Conservation (phyloP, 2,888 invertebrate species). For the Unio pictorum region DNA sequence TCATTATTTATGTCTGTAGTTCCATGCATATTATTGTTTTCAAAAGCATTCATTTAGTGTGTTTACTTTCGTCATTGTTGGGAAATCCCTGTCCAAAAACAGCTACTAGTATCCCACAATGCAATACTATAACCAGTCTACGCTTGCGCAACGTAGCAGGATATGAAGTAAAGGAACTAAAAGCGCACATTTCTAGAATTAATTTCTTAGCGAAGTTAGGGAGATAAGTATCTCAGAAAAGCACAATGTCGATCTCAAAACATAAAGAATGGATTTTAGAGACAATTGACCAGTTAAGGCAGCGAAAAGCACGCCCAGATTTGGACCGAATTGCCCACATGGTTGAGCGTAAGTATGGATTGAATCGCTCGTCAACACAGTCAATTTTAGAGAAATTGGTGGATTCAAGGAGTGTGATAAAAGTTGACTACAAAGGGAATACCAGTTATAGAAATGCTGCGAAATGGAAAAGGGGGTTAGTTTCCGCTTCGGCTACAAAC, state of each 20-base stretch:
- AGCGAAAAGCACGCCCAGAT: conserved; percentile 88
- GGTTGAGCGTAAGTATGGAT: conserved; percentile 82
- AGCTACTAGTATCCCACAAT: no score
- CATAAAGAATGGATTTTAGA: conserved; percentile 83
- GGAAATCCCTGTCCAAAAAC: no score
- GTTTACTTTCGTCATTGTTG: no score
- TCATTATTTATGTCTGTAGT: no score
- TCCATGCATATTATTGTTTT: neutral
- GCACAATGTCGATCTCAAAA: conserved; percentile 46
- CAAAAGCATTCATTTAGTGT: neutral
- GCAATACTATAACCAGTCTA: no score
- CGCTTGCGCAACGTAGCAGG: no score
- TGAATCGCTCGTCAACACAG: conserved; percentile 76
- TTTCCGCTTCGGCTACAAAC: conserved; percentile 3
- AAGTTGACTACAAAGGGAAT: conserved; percentile 90
- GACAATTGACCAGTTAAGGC: conserved; percentile 87
- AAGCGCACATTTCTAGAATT: no score
- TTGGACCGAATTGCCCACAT: conserved; percentile 87
- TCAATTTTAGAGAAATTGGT: conserved; percentile 83
- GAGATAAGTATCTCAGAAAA: no score
- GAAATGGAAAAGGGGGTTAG: conserved; percentile 72
- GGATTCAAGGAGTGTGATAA: conserved; percentile 82
- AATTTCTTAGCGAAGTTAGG: no score
- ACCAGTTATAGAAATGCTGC: conserved; percentile 88
- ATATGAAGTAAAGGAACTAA: no score